Base-by-base conservation (phyloP, 2,113 vertebrate genomes). In the Himantopus leucocephalus region DNA sequence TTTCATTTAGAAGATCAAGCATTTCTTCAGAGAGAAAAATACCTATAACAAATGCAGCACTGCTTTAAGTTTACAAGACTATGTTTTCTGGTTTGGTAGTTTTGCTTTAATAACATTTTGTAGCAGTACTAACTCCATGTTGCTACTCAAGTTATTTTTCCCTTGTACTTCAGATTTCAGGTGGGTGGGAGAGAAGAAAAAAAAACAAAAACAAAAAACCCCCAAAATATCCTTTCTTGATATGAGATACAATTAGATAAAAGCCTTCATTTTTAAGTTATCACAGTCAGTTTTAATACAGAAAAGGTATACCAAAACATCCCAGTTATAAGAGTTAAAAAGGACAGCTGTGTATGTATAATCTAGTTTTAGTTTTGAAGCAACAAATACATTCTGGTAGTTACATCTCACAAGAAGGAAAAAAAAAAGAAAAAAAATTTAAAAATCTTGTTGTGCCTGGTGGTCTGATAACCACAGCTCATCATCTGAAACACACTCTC, bases 1-100 rank as follows among this genome's bases (percentile, higher is more conserved):
- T 82, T 97, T 94, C 56, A 78, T 79, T 97, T 93, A 92, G 56
- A 86, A 97, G 67, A 97, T 73, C 83, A 97, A 96, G 35, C 52
- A 87, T 82, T 77, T 93, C 70, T 96, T 97, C 66, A 87, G 73
- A 94, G 63, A 94, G 22, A 48, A 94, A 95, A 95, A 63, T 23
- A 64, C 12, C n/a, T 89, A 94, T 66, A 95, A 96, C 13, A 93
- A 95, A 96, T 37, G 24, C 80, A 78, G 66, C 70, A 92, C 16
- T 77, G 64, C 64, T 82, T 90, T 91, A 94, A 80, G 29, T 73
- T 93, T 87, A 79, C 22, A 73, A 58, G 70, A 45, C 1, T 9
- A 19, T 58, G n/a, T 4, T 41, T 95, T 97, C 90, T 96, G 83
- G 55, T 60, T 90, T 96, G 60, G 72, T 84, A 88, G 63, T 70